These are phyloP conservation scores for Drosophila ananassae DNA, from an alignment of 1,140 invertebrate species.

Conservation along the genomic window DNA sequence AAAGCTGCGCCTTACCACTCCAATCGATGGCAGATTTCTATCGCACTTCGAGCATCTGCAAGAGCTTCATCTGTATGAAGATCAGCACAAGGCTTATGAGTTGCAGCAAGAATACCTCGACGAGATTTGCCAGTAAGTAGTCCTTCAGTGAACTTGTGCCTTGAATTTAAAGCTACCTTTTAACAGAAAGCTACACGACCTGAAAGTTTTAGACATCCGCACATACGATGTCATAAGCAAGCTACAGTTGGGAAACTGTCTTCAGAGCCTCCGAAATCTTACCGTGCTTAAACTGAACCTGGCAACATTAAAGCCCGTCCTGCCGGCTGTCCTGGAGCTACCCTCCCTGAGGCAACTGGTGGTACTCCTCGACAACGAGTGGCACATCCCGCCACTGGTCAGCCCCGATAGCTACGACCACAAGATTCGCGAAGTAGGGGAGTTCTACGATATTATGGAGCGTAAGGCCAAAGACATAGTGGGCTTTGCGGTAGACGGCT, in stretches of 20 bases:
- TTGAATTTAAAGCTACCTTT: neutral
- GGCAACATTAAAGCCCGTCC: slow-evolving; percentile 61
- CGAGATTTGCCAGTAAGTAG: slow-evolving; percentile 61
- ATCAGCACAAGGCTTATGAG: slow-evolving; percentile 70
- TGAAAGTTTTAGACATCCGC: slow-evolving; percentile 67
- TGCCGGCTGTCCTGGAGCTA: slow-evolving; percentile 54
- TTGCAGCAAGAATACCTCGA: slow-evolving; percentile 68
- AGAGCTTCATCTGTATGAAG: slow-evolving; percentile 71
- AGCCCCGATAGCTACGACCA: slow-evolving; percentile 68
- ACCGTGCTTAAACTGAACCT: slow-evolving; percentile 66
- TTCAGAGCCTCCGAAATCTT: slow-evolving; percentile 53
- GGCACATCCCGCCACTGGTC: slow-evolving; percentile 45
- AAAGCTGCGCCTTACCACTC: slow-evolving; percentile 61
- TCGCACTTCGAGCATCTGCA: slow-evolving; percentile 59
- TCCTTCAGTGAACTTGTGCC: neutral
- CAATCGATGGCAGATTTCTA: slow-evolving; percentile 65
- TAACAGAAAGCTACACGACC: slow-evolving; percentile 46
- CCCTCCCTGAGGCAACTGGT: slow-evolving; percentile 60
- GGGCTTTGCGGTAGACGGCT: slow-evolving; percentile 70
- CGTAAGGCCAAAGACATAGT: slow-evolving; percentile 52
- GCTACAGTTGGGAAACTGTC: slow-evolving; percentile 58
- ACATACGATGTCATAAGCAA: slow-evolving; percentile 66
- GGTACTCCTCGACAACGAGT: slow-evolving; percentile 69
- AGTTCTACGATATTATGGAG: slow-evolving; percentile 74
- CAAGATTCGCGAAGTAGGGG: slow-evolving; percentile 67